Evolutionary conservation across 1,140 invertebrate species (phyloP).

Genomic region (Neodiprion pinetum): DNA sequence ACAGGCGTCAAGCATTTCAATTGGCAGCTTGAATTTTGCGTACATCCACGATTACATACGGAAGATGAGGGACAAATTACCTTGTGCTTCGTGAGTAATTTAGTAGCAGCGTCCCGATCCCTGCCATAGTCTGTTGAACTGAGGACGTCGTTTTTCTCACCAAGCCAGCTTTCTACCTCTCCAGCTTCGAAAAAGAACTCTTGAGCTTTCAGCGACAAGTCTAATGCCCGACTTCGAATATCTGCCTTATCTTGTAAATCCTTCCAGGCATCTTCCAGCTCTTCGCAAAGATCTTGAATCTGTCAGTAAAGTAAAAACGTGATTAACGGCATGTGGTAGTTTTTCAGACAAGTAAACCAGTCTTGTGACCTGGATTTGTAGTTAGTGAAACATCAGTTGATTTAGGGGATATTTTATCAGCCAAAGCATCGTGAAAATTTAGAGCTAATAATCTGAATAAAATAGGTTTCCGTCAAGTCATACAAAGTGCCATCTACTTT

Average conservation of each 20-base stretch:
- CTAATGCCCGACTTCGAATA: slow-evolving; percentile 78
- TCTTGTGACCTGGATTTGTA: no score
- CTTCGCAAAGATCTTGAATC: slow-evolving; percentile 72
- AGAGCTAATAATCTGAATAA: no score
- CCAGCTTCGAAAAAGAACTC: slow-evolving; percentile 90
- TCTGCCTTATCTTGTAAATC: slow-evolving; percentile 73
- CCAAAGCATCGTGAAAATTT: no score
- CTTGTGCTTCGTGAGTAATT: slow-evolving; percentile 92
- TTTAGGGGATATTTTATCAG: no score
- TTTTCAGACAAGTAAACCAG: background rate
- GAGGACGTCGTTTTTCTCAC: slow-evolving; percentile 84
- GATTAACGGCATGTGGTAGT: background rate
- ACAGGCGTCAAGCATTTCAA: slow-evolving; percentile 12
- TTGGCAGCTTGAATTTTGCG: slow-evolving; percentile 8
- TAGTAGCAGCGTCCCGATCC: slow-evolving; percentile 88
- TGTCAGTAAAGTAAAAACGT: slow-evolving; percentile 36
- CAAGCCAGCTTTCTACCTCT: slow-evolving; percentile 93
- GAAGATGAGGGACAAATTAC: slow-evolving; percentile 53
- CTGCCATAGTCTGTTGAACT: slow-evolving; percentile 84
- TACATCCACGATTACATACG: background rate
- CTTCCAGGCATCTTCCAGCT: slow-evolving; percentile 73
- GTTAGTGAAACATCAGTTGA: no score
- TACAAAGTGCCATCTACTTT: no score
- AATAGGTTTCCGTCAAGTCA: no score
- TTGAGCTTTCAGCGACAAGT: slow-evolving; percentile 86